These are phyloP conservation scores for Drosophila acutilabella DNA, from an alignment of 2,888 invertebrate species.

Conservation along the genomic window DNA sequence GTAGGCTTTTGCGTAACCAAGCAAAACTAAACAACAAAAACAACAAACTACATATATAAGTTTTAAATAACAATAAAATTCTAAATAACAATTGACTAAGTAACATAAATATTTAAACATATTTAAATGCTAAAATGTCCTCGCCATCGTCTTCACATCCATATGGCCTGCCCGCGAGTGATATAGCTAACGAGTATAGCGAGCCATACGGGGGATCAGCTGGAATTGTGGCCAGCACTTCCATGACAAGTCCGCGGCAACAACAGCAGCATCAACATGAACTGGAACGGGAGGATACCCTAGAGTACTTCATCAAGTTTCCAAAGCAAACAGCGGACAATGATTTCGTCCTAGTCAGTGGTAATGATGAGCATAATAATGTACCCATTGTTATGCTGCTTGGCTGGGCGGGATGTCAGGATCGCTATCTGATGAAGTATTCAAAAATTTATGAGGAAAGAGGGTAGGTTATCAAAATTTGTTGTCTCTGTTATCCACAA, in stretches of 20 bases:
- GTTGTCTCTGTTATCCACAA: background rate
- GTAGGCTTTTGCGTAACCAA: conserved; percentile 68
- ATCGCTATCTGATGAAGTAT: conserved; percentile 91
- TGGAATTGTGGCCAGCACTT: conserved; percentile 30
- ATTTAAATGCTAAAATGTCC: conserved; percentile 57
- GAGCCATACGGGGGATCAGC: conserved; percentile 40
- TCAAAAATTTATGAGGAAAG: conserved; percentile 91
- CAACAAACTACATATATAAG: conserved; percentile 1
- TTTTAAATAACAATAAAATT: conserved; percentile 19
- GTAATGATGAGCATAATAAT: conserved; percentile 86
- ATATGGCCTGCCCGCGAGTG: conserved; percentile 55
- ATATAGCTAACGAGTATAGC: conserved; percentile 46
- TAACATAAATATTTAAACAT: conserved; percentile 13
- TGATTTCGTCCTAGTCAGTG: conserved; percentile 86
- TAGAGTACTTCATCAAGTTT: conserved; percentile 88
- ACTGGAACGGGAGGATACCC: conserved; percentile 84
- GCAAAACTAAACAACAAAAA: conserved; percentile 33
- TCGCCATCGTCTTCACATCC: conserved; percentile 51
- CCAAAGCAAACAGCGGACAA: conserved; percentile 85
- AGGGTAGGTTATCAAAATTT: conserved; percentile 86
- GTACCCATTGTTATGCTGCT: conserved; percentile 90
- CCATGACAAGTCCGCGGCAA: conserved; percentile 10
- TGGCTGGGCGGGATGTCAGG: conserved; percentile 93
- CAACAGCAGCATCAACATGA: conserved; percentile 9
- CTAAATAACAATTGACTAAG: conserved; percentile 23